A percentile compares a stretch with the other conserved stretches of the same genome.
These are phyloP conservation scores for Leptopilina drosophilae DNA, from an alignment of 2,888 invertebrate species.

Conservation along the genomic window DNA sequence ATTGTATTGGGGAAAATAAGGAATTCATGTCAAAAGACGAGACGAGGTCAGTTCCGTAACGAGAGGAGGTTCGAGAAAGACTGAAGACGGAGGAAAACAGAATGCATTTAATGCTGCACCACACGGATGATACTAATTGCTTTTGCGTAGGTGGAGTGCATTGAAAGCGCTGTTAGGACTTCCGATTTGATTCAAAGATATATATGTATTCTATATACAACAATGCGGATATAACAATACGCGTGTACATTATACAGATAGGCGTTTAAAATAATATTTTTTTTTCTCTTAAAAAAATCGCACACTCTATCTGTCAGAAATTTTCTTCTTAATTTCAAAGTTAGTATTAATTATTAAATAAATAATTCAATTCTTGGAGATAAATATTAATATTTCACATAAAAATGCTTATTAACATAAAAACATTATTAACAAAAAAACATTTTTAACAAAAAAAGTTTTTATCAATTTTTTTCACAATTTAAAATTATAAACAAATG, in stretches of 20 bases:
- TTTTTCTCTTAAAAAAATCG: background rate
- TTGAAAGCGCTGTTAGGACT: slow-evolving; percentile 32
- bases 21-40: slow-evolving; percentile 15
- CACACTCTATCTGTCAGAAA: no score
- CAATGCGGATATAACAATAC: slow-evolving; percentile 26
- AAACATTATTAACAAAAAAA: no score
- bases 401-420: no score
- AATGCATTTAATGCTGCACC: slow-evolving; percentile 21
- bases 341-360: no score
- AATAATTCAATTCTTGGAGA: no score
- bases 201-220: background rate
- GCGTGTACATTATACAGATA: background rate
- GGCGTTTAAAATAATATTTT: slow-evolving; percentile 2
- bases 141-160: slow-evolving; percentile 34
- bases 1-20: background rate
- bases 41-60: slow-evolving; percentile 51
- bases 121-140: slow-evolving; percentile 18
- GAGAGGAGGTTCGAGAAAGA: slow-evolving; percentile 51
- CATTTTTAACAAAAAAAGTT: no score
- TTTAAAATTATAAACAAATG: no score
- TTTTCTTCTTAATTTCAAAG: no score
- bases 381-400: no score
- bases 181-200: slow-evolving; percentile 37
- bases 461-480: no score
- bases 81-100: slow-evolving; percentile 41